Conservation (phyloP, 1,140 invertebrate genomes). For the Sesamia nonagrioides region DNA sequence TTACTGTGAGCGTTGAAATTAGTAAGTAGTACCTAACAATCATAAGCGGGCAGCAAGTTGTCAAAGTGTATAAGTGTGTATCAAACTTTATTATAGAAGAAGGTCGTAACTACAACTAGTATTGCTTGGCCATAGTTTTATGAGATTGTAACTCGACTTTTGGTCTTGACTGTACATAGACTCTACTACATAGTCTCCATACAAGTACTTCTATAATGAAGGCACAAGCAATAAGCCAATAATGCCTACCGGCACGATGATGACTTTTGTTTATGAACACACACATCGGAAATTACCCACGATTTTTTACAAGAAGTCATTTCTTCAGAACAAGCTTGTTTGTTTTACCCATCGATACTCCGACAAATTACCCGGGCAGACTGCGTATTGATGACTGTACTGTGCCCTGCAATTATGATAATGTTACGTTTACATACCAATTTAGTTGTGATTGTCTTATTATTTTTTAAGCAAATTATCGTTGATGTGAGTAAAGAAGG, state of each 20-base stretch:
- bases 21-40: no score
- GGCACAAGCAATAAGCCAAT: slow-evolving; percentile 3
- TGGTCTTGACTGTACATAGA: no score
- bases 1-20: no score
- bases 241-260: slow-evolving; percentile 30
- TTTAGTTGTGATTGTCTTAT: slow-evolving; percentile 56
- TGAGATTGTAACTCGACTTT: no score
- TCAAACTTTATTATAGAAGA: no score
- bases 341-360: slow-evolving; percentile 62
- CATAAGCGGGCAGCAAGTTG: no score
- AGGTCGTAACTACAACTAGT: no score
- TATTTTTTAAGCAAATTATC: slow-evolving; percentile 54
- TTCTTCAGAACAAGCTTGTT: slow-evolving; percentile 50
- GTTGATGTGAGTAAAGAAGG: slow-evolving; percentile 14
- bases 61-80: no score
- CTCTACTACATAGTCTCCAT: neutral
- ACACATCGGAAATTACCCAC: slow-evolving; percentile 8
- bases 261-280: no score
- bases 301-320: slow-evolving; percentile 32
- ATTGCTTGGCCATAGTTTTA: no score
- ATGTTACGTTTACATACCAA: slow-evolving; percentile 72
- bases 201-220: neutral
- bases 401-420: slow-evolving; percentile 63
- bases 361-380: slow-evolving; percentile 59
- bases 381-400: slow-evolving; percentile 53